These are phyloP conservation scores for Cygnus buccinator DNA, from an alignment of 2,113 vertebrate species.

Conservation along the genomic window DNA sequence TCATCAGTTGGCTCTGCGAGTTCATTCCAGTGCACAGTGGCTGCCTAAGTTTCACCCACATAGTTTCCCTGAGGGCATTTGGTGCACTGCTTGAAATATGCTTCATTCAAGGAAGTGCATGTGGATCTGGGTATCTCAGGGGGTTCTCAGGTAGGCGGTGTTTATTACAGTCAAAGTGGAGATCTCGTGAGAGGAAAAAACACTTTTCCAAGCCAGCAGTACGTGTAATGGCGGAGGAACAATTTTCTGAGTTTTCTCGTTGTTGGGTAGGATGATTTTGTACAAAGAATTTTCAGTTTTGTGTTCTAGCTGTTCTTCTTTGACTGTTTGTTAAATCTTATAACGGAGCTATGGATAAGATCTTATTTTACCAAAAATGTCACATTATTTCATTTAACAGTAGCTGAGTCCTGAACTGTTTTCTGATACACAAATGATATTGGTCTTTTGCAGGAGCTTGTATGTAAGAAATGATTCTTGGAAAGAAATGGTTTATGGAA, in stretches of 20 bases:
- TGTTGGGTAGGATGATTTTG: background rate
- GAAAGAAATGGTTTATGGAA: background rate
- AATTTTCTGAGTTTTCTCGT: background rate
- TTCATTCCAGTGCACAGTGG: background rate
- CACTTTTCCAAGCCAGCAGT: background rate
- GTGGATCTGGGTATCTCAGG: background rate
- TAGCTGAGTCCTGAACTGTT: background rate
- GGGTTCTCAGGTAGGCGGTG: background rate
- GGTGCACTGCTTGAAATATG: background rate
- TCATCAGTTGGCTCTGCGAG: background rate
- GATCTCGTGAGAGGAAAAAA: background rate
- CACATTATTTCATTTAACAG: background rate
- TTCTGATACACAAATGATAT: background rate
- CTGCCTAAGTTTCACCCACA: slow-evolving; percentile 52
- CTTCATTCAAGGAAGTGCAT: background rate
- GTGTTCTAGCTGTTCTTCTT: background rate
- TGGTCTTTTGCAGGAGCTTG: background rate
- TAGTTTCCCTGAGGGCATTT: background rate
- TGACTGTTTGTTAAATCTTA: background rate
- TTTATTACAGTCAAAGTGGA: background rate
- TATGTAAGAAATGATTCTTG: background rate
- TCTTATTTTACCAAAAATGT: background rate
- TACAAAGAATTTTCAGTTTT: background rate
- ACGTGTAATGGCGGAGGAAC: background rate
- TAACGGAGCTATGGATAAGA: background rate